These are phyloP conservation scores for Hiodon tergisus DNA, from an alignment of 2,113 vertebrate species.

Conservation along the genomic window DNA sequence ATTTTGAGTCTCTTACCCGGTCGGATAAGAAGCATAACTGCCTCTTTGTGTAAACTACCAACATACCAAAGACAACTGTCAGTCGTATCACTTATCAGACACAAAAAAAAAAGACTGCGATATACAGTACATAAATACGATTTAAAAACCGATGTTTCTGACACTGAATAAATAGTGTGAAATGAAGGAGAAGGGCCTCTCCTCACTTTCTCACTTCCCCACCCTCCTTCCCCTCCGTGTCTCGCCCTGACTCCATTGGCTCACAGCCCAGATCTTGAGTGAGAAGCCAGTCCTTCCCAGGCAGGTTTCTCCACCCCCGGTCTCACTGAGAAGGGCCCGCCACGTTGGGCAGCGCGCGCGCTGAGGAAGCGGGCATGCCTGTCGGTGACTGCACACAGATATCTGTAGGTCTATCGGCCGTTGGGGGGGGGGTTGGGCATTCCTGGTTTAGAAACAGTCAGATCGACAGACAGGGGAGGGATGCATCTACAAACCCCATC, in stretches of 20 bases:
- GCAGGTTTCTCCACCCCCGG: conserved; percentile 1
- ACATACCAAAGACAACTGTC: too few species aligned
- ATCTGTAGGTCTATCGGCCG: too few species aligned
- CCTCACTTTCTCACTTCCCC: neutral
- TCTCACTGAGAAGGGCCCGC: too few species aligned
- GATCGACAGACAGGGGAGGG: neutral
- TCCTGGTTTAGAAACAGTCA: neutral
- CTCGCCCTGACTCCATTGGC: neutral
- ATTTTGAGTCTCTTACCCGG: too few species aligned
- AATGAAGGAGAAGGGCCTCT: neutral
- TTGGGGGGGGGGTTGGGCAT: neutral
- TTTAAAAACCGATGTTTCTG: too few species aligned
- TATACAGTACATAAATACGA: too few species aligned
- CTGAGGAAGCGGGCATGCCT: neutral
- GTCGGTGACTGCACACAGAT: neutral
- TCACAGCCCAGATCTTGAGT: neutral
- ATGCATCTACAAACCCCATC: neutral
- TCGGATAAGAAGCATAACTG: too few species aligned
- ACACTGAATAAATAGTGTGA: too few species aligned
- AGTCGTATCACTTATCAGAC: too few species aligned
- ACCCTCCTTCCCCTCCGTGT: neutral
- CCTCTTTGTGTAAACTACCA: too few species aligned
- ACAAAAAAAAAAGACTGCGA: too few species aligned
- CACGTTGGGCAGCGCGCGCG: too few species aligned
- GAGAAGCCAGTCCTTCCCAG: conserved; percentile 19